Base-by-base conservation (phyloP, 2,888 invertebrate genomes). In the Pilophorus perplexus region DNA sequence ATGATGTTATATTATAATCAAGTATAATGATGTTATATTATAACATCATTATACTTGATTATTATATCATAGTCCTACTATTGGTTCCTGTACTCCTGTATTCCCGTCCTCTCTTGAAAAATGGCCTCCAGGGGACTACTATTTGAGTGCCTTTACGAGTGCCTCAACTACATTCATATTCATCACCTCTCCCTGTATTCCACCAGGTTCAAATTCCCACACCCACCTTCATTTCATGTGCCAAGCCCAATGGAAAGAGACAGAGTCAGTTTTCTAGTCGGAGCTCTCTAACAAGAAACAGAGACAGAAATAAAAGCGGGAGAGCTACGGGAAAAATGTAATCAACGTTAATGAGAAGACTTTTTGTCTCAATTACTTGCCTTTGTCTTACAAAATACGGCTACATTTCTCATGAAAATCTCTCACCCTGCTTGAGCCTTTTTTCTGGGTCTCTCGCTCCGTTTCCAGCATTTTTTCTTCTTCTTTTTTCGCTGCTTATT, bases 121-220 rank as follows among this genome's bases (percentile, higher is more conserved):
- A n/a, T n/a, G n/a, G n/a, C n/a, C n/a, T n/a, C n/a, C n/a, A n/a
- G n/a, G n/a, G n/a, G n/a, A n/a, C n/a, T n/a, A n/a, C n/a, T n/a
- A n/a, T n/a, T n/a, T n/a, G n/a, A n/a, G n/a, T n/a, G n/a, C n/a
- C n/a, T n/a, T n/a, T n/a, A n/a, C n/a, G n/a, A 55, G 55, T 18
- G 55, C 55, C 55, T 22, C 14, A n/a, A 33, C 38, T 10, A 16
- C 55, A 55, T 55, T 55, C 55, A 55, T 55, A 55, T 55, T 55
- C 55, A 55, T 55, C 38, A 23, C 33, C 20, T 18, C 28, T 33
- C 44, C 10, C 12, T 1, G 46, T 18, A 38, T 20, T n/a, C n/a
- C n/a, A n/a, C n/a, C n/a, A n/a, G n/a, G n/a, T n/a, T n/a, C n/a
- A n/a, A 37, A 23, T 55, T 55, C 55, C 55, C 55, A 55, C 55